phyloP scores from a whole-genome alignment of 2,888 invertebrate genomes.

The Notodonta ziczac region DNA sequence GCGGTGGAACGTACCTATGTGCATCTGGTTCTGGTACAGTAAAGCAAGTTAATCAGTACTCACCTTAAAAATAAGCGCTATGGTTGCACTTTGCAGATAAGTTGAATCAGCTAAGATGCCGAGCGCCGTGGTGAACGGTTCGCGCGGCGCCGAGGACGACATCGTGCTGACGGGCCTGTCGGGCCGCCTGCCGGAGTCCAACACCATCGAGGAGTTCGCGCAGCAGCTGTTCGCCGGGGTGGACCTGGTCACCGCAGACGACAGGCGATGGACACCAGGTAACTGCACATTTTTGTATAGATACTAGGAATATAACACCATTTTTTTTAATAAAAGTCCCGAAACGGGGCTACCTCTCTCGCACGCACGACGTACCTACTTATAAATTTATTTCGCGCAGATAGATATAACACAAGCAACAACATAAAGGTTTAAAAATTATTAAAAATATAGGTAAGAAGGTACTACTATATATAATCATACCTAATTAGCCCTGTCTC shows the following conservation, averaged over 20 bases:
- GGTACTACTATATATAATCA: too few relatives aligned
- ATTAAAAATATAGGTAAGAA: too few relatives aligned
- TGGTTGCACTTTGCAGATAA: slow-evolving; percentile 51
- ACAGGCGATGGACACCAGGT: slow-evolving; percentile 93
- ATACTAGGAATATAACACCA: background rate
- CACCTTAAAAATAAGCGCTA: slow-evolving; percentile 16
- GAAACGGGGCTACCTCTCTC: too few relatives aligned
- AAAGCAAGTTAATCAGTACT: slow-evolving; percentile 11
- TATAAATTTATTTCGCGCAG: too few relatives aligned
- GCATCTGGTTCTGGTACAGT: background rate
- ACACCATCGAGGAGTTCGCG: slow-evolving; percentile 96
- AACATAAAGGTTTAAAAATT: too few relatives aligned
- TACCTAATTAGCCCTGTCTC: too few relatives aligned
- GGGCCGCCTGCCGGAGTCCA: slow-evolving; percentile 95
- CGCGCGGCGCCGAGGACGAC: slow-evolving; percentile 82
- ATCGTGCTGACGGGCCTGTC: slow-evolving; percentile 94
- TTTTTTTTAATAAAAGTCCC: too few relatives aligned
- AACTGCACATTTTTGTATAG: slow-evolving; percentile 1
- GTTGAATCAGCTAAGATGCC: slow-evolving; percentile 57
- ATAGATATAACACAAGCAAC: too few relatives aligned
- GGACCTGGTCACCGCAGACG: slow-evolving; percentile 97
- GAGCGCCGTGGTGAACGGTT: slow-evolving; percentile 65
- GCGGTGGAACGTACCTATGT: too few relatives aligned
- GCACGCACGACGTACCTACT: too few relatives aligned
- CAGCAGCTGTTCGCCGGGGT: slow-evolving; percentile 95